A percentile compares a stretch with the other conserved stretches of the same genome.
Evolutionary conservation across 2,888 invertebrate genomes (phyloP).

Genomic region (Epistrophella euchroma): DNA sequence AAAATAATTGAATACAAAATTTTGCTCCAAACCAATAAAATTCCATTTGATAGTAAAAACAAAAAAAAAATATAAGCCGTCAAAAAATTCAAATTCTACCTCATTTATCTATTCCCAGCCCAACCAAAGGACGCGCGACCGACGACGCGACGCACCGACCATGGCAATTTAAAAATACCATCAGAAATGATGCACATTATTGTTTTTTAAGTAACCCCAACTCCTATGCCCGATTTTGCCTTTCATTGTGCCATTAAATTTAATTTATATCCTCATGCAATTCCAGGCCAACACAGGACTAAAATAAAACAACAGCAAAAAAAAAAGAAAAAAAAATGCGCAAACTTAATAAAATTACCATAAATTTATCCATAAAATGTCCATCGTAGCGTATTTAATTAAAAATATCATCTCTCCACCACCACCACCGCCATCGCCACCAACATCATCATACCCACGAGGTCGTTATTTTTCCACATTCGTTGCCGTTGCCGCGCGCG

Average conservation of each 20-base stretch:
- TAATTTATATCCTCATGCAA: conserved; percentile 73
- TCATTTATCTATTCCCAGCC: conserved; percentile 61
- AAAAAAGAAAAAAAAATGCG: conserved; percentile 9
- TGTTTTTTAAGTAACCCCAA: conserved; percentile 73
- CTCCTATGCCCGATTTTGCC: background rate
- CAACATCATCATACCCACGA: conserved; percentile 27
- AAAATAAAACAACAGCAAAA: conserved; percentile 15
- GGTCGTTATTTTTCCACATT: conserved; percentile 60
- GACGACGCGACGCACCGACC: background rate
- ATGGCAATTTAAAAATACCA: conserved; percentile 26
- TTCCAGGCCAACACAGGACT: conserved; percentile 50
- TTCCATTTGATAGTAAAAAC: conserved; percentile 20
- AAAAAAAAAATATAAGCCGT: conserved; percentile 14
- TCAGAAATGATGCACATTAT: conserved; percentile 67
- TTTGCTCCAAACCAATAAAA: conserved; percentile 47
- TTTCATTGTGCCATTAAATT: conserved; percentile 65
- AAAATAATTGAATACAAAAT: conserved; percentile 53
- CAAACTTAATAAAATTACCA: conserved; percentile 75
- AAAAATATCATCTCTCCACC: conserved; percentile 69
- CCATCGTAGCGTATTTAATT: conserved; percentile 73
- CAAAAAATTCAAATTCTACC: conserved; percentile 65
- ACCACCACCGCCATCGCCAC: background rate
- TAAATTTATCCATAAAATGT: conserved; percentile 76
- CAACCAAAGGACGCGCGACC: background rate
- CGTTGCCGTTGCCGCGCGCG: conserved; percentile 25